These are phyloP conservation scores for Neodiprion pinetum DNA, from an alignment of 1,140 invertebrate species.

Conservation along the genomic window DNA sequence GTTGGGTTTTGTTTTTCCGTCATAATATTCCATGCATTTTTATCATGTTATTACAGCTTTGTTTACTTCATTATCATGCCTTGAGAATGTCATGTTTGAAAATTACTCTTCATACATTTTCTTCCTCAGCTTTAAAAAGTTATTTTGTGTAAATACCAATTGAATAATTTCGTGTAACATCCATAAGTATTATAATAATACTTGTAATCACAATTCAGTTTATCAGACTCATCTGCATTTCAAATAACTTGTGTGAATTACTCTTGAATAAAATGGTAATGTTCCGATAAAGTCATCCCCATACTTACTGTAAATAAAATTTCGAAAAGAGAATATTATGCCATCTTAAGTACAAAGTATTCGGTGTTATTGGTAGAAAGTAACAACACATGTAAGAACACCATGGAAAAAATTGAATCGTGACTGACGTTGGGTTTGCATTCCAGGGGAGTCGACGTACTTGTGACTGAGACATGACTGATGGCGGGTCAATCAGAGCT, in stretches of 20 bases:
- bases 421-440: slow-evolving; percentile 55
- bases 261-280: background rate
- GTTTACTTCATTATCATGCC: background rate
- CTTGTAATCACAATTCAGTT: background rate
- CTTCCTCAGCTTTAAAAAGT: background rate
- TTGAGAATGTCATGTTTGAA: background rate
- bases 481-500: slow-evolving; percentile 49
- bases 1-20: background rate
- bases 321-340: background rate
- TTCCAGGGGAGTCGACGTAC: slow-evolving; percentile 61
- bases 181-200: background rate
- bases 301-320: background rate
- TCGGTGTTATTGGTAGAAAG: background rate
- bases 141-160: background rate
- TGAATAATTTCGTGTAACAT: too few species aligned
- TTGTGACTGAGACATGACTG: slow-evolving; percentile 58
- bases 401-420: background rate
- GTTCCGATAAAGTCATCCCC: background rate
- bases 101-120: background rate
- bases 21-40: background rate
- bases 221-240: background rate
- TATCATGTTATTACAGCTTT: background rate
- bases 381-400: background rate
- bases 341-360: background rate
- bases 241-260: background rate